These are phyloP conservation scores for Lordiphosa mommai DNA, from an alignment of 1,140 invertebrate species.

Conservation along the genomic window DNA sequence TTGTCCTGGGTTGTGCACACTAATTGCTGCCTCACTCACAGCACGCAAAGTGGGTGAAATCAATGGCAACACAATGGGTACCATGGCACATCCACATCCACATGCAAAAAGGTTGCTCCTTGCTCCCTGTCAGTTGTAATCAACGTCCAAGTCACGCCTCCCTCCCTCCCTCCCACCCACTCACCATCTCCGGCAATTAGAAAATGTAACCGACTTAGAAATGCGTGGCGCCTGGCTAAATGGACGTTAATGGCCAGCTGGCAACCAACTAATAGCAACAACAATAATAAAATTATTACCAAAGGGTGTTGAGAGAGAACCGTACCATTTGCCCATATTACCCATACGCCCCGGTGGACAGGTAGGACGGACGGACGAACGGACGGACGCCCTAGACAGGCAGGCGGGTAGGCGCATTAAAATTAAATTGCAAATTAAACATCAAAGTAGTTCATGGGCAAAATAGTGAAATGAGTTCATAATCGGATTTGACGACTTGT, in stretches of 20 bases:
- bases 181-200: constrained; percentile 60
- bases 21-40: constrained; percentile 55
- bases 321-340: constrained; percentile 36
- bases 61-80: constrained; percentile 43
- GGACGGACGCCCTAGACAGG: neutral
- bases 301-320: constrained; percentile 5
- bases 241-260: constrained; percentile 74
- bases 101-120: constrained; percentile 27
- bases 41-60: constrained; percentile 40
- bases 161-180: neutral
- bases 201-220: constrained; percentile 73
- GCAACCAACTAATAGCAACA: constrained; percentile 68
- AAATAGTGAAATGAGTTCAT: constrained; percentile 72
- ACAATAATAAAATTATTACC: constrained; percentile 71
- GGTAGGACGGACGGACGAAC: no score
- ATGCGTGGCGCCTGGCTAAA: constrained; percentile 71
- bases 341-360: constrained; percentile 68
- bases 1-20: constrained; percentile 45
- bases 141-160: constrained; percentile 55
- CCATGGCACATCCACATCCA: constrained; percentile 27
- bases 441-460: constrained; percentile 62
- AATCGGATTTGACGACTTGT: constrained; percentile 76
- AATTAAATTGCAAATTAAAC: constrained; percentile 77
- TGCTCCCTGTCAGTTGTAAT: constrained; percentile 63
- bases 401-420: constrained; percentile 54